Percentiles rank a stretch among this genome's conserved stretches.
These are phyloP conservation scores for Theristicus caerulescens DNA, from an alignment of 2,113 vertebrate genomes.

Conservation along the genomic window DNA sequence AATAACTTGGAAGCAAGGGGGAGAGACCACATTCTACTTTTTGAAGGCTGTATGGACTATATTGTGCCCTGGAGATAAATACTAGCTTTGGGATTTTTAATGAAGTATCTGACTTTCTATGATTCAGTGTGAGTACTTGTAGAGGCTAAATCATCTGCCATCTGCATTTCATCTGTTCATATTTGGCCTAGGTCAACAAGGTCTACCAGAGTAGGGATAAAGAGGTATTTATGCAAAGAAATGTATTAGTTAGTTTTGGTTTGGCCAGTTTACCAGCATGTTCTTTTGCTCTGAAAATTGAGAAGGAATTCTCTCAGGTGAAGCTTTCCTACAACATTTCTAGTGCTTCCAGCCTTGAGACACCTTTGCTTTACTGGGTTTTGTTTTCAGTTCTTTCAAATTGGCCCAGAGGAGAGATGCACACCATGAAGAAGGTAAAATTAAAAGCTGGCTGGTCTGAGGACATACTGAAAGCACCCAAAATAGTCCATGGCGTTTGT, in stretches of 20 bases:
- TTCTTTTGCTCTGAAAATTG: background rate
- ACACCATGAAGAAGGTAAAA: background rate
- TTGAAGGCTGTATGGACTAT: background rate
- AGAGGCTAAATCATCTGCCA: background rate
- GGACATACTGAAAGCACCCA: background rate
- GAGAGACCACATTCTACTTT: background rate
- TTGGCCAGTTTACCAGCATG: background rate
- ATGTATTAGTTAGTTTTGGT: background rate
- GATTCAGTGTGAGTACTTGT: background rate
- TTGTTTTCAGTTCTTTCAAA: background rate
- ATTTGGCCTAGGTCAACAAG: background rate
- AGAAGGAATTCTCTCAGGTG: background rate
- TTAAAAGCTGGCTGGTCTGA: background rate
- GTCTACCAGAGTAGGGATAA: background rate
- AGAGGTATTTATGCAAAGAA: background rate
- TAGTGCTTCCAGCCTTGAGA: background rate
- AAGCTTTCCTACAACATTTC: background rate
- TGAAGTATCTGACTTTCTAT: background rate
- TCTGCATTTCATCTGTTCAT: background rate
- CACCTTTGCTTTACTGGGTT: background rate
- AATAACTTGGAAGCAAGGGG: background rate
- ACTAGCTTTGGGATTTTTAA: background rate
- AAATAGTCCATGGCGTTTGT: background rate
- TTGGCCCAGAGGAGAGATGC: background rate
- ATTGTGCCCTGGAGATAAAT: background rate